Conservation (phyloP, 1,140 invertebrate species). For the Euborellia annulipes region DNA sequence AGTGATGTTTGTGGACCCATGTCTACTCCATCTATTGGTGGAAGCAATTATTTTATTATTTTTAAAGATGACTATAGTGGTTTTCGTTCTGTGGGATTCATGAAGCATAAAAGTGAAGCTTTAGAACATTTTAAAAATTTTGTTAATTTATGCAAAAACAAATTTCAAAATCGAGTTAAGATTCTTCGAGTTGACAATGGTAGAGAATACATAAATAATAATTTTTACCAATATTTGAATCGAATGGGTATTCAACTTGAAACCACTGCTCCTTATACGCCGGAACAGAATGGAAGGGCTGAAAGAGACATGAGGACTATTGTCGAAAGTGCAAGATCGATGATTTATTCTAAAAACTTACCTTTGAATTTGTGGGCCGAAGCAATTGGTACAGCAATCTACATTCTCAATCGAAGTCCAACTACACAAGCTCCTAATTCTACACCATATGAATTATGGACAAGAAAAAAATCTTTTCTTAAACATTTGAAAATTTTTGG, state of each 20-base stretch:
- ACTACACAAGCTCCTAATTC: background rate
- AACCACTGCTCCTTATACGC: conserved; percentile 12
- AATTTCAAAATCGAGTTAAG: no score
- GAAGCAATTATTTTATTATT: no score
- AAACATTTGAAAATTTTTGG: no score
- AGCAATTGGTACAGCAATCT: background rate
- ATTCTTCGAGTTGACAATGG: conserved; percentile 1
- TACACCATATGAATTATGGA: background rate
- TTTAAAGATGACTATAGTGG: no score
- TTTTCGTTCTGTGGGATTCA: no score
- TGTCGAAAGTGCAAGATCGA: conserved; percentile 2
- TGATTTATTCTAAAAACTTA: conserved; percentile 1
- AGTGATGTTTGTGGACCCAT: no score
- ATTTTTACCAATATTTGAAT: background rate
- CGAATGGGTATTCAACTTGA: conserved; percentile 7
- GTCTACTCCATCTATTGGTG: no score
- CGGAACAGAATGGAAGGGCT: conserved; percentile 14
- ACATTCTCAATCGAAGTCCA: background rate
- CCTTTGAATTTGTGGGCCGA: background rate
- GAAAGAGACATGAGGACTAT: conserved; percentile 15
- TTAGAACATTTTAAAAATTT: no score
- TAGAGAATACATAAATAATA: background rate
- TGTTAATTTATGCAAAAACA: no score
- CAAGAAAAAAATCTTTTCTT: no score
- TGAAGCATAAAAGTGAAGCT: no score